A percentile compares a stretch with the other conserved stretches of the same genome.
Conservation (phyloP, 1,140 invertebrate species). For the Bombus waltoni region DNA sequence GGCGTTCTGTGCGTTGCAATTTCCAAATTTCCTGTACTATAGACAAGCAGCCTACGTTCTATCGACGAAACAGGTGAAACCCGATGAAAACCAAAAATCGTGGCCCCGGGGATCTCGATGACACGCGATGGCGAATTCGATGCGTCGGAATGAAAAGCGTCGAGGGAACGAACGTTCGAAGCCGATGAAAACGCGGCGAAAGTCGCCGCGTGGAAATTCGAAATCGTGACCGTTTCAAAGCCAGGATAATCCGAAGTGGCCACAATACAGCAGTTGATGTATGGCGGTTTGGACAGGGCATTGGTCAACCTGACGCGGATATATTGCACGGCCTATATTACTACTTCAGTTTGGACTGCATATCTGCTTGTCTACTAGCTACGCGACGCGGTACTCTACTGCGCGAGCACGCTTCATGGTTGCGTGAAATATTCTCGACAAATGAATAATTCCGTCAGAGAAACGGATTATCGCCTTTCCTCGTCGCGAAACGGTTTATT, state of each 20-base stretch:
- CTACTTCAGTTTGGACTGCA: conserved; percentile 64
- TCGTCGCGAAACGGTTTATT: neutral
- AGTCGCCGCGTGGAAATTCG: conserved; percentile 50
- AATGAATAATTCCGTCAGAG: conserved; percentile 29
- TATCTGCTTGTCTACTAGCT: conserved; percentile 44
- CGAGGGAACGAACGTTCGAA: neutral
- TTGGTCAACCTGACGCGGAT: conserved; percentile 70
- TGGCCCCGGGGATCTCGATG: neutral
- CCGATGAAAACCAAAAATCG: conserved; percentile 2
- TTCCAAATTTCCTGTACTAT: neutral
- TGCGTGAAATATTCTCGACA: conserved; percentile 22
- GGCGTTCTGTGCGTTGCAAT: neutral
- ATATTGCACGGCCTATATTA: conserved; percentile 71
- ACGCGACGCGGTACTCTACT: neutral
- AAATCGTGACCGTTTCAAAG: conserved; percentile 53
- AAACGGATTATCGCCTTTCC: conserved; percentile 7
- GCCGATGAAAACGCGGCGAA: conserved; percentile 26
- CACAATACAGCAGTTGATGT: conserved; percentile 69
- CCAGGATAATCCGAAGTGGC: conserved; percentile 71
- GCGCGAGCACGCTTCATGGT: neutral
- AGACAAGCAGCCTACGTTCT: too few species aligned
- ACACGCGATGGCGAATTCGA: neutral
- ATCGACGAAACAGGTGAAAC: neutral
- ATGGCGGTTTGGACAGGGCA: conserved; percentile 68
- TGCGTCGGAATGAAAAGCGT: conserved; percentile 4